These are phyloP conservation scores for Iphiclides podalirius DNA, from an alignment of 2,888 invertebrate species.

Conservation along the genomic window DNA sequence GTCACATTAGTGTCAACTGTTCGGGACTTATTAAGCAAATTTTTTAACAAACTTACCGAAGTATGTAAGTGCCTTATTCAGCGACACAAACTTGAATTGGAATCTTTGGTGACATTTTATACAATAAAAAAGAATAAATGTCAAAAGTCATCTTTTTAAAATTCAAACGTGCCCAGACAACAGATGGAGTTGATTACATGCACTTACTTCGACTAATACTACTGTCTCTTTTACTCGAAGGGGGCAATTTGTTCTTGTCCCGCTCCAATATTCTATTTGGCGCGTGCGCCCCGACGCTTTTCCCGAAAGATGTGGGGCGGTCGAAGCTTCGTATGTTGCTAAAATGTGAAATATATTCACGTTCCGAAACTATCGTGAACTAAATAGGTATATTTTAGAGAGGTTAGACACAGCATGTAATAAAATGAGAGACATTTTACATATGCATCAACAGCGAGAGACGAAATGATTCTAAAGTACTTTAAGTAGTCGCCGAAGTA, in stretches of 20 bases:
- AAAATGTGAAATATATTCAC: slow-evolving; percentile 24
- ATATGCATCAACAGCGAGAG: too few relatives aligned
- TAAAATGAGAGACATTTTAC: neutral
- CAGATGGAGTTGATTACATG: slow-evolving; percentile 63
- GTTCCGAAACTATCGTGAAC: slow-evolving; percentile 26
- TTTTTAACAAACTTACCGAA: too few relatives aligned
- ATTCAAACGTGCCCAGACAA: slow-evolving; percentile 63
- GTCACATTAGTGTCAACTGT: too few relatives aligned
- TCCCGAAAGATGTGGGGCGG: slow-evolving; percentile 58
- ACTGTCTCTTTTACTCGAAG: slow-evolving; percentile 43
- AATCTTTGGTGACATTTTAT: too few relatives aligned
- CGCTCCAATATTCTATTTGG: slow-evolving; percentile 57
- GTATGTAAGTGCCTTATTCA: too few relatives aligned
- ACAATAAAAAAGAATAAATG: too few relatives aligned
- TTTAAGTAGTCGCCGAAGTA: neutral
- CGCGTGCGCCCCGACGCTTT: slow-evolving; percentile 64
- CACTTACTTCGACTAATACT: slow-evolving; percentile 44
- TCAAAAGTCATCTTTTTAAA: slow-evolving; percentile 42
- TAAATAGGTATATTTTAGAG: neutral
- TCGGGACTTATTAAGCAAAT: too few relatives aligned
- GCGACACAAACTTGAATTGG: too few relatives aligned
- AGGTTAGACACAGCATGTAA: neutral
- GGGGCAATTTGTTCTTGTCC: slow-evolving; percentile 36
- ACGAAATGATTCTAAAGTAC: neutral
- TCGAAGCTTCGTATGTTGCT: slow-evolving; percentile 66